These are phyloP conservation scores for Notiomystis cincta DNA, from an alignment of 2,113 vertebrate species.

Conservation along the genomic window DNA sequence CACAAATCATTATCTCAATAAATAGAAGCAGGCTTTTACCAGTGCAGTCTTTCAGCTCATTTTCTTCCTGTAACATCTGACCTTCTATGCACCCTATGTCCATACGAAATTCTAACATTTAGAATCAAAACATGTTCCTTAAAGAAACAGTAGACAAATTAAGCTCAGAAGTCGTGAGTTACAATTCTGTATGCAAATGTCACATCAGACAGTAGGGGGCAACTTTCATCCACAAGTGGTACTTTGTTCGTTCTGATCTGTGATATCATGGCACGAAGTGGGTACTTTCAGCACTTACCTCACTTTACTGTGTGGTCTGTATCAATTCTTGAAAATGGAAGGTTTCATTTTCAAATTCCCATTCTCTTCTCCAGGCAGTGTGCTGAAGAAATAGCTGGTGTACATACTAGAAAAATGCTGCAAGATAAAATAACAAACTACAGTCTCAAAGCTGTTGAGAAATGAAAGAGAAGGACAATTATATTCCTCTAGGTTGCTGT, in stretches of 20 bases:
- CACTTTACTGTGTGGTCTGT: not conserved
- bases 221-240: conserved; percentile 34
- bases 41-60: not conserved
- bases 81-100: not conserved
- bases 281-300: not conserved
- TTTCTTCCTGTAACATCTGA: not conserved
- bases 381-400: not conserved
- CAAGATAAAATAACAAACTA: not conserved
- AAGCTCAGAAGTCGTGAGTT: not conserved
- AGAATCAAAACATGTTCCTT: not conserved
- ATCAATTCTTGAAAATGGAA: not conserved
- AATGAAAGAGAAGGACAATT: not conserved
- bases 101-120: not conserved
- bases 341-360: not conserved
- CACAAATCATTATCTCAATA: not conserved
- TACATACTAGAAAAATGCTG: not conserved
- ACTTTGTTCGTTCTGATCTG: not conserved
- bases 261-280: not conserved
- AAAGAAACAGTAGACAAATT: not conserved
- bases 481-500: not conserved
- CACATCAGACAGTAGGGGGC: conserved; percentile 51
- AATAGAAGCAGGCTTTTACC: not conserved
- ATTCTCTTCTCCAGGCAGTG: not conserved
- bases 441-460: not conserved
- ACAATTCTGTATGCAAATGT: not conserved